phyloP scores from a whole-genome alignment of 2,888 invertebrate species.

The Drosophila nr. medialis region DNA sequence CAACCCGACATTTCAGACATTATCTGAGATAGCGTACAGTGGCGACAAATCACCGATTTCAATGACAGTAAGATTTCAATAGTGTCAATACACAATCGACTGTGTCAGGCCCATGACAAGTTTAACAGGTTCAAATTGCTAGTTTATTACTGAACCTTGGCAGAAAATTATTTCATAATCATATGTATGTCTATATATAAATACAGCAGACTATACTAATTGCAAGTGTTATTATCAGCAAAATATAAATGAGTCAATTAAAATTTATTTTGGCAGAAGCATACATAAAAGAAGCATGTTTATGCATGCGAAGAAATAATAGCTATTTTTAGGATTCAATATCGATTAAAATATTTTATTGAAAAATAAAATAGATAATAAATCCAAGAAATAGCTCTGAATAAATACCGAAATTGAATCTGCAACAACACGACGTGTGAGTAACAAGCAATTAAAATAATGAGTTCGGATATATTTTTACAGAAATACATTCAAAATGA shows the following conservation, averaged over 20 bases:
- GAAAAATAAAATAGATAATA: neutral
- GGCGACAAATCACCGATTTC: slow-evolving; percentile 7
- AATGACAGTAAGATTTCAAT: slow-evolving; percentile 1
- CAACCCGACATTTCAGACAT: slow-evolving; percentile 11
- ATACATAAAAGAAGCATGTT: neutral
- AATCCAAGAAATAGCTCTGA: neutral
- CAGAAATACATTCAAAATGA: slow-evolving; percentile 8
- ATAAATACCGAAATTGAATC: neutral
- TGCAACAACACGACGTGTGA: too few species aligned
- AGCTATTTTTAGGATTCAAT: neutral
- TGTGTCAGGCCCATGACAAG: neutral
- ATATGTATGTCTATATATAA: neutral
- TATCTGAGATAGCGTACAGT: slow-evolving; percentile 31
- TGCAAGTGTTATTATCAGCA: neutral
- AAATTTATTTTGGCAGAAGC: neutral
- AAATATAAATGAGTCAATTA: neutral
- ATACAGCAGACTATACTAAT: neutral
- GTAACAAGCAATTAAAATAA: neutral
- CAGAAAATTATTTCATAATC: neutral
- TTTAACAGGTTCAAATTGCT: neutral
- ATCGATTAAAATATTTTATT: neutral
- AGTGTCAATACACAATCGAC: neutral
- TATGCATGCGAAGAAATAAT: neutral
- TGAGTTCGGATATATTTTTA: neutral
- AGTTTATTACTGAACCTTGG: neutral